Evolutionary conservation across 2,888 invertebrate species (phyloP).

Genomic region (Myopa tessellatipennis): DNA sequence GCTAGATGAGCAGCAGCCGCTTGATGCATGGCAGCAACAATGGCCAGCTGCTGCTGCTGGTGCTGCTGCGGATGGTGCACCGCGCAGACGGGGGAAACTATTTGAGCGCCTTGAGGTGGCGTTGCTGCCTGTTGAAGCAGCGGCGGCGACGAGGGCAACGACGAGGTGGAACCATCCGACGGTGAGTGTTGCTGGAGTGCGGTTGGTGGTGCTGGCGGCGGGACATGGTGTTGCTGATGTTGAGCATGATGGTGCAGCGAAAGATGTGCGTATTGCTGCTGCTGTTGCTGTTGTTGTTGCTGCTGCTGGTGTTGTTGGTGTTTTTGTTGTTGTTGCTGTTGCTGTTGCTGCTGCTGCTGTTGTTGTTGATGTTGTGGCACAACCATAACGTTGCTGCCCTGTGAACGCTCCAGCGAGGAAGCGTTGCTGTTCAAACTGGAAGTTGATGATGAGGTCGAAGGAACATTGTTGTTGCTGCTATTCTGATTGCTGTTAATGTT

Average conservation of each 20-base stretch:
- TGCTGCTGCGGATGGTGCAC: constrained; percentile 60
- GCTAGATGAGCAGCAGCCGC: constrained; percentile 51
- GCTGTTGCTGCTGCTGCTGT: constrained; percentile 42
- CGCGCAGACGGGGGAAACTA: constrained; percentile 63
- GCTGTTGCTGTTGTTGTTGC: constrained; percentile 53
- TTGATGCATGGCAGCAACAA: constrained; percentile 65
- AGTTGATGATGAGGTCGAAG: constrained; percentile 45
- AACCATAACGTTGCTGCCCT: constrained; percentile 57
- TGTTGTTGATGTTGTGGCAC: constrained; percentile 51
- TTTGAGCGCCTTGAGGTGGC: constrained; percentile 62
- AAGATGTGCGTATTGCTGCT: constrained; percentile 40
- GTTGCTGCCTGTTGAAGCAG: constrained; percentile 60
- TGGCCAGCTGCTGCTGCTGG: constrained; percentile 63
- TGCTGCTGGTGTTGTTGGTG: constrained; percentile 45
- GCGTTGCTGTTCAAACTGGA: constrained; percentile 54
- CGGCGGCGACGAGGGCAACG: constrained; percentile 64
- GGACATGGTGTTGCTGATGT: constrained; percentile 47
- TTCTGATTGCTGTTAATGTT: constrained; percentile 34
- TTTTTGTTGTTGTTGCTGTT: constrained; percentile 40
- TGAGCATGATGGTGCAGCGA: constrained; percentile 48
- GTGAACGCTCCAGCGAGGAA: constrained; percentile 45
- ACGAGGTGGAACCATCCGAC: constrained; percentile 59
- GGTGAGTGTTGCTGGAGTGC: constrained; percentile 58
- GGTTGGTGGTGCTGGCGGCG: constrained; percentile 47
- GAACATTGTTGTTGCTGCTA: constrained; percentile 45